These are phyloP conservation scores for Metellina segmentata DNA, from an alignment of 2,888 invertebrate genomes.

Conservation along the genomic window DNA sequence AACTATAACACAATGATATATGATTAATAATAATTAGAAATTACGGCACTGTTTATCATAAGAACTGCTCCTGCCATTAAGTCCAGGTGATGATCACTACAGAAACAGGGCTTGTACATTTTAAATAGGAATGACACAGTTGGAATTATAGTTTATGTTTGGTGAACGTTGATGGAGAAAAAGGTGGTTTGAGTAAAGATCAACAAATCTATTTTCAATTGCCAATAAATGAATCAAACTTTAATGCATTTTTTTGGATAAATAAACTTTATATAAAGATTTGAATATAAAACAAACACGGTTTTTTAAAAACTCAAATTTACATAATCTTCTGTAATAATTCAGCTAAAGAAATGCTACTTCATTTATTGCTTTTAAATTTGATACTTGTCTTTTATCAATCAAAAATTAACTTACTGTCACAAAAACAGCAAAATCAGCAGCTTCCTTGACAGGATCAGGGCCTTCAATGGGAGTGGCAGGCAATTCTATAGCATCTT, in stretches of 20 bases:
- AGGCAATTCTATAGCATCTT: constrained; percentile 89
- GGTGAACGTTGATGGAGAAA: too few species aligned
- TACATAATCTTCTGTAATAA: background rate
- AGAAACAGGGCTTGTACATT: too few species aligned
- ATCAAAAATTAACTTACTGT: constrained; percentile 83
- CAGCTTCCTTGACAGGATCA: constrained; percentile 88
- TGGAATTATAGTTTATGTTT: too few species aligned
- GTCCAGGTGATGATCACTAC: too few species aligned
- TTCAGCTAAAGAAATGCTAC: background rate
- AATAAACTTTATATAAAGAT: too few species aligned
- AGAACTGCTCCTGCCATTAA: too few species aligned
- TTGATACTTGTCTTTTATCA: background rate
- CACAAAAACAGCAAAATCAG: constrained; percentile 90
- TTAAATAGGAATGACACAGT: too few species aligned
- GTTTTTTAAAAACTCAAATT: background rate
- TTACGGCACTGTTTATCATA: too few species aligned
- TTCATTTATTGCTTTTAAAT: background rate
- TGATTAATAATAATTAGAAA: too few species aligned
- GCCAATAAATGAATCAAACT: background rate
- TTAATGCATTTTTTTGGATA: background rate
- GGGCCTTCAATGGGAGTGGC: constrained; percentile 89
- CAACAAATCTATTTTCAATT: too few species aligned
- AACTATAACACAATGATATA: too few species aligned
- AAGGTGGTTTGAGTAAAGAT: too few species aligned
- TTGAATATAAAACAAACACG: background rate